Conservation (phyloP, 2,797 vertebrate genomes). For the Chrosomus eos region DNA sequence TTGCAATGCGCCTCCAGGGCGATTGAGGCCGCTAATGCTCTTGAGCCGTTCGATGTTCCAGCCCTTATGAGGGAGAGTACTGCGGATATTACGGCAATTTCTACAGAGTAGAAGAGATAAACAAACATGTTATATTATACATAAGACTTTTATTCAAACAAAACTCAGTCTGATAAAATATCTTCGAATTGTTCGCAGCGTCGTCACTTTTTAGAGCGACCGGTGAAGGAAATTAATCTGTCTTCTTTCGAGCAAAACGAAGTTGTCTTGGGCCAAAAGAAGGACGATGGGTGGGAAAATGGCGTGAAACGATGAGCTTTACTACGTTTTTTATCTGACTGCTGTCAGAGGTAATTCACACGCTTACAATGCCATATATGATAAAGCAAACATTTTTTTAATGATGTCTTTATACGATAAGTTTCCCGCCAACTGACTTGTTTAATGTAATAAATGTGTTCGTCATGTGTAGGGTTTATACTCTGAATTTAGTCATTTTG, state of each 20-base stretch:
- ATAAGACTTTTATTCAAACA: not conserved
- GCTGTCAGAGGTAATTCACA: slow-evolving; percentile 39
- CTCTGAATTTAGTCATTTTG: not conserved
- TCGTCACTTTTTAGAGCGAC: not conserved
- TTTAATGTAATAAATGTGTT: slow-evolving; percentile 3
- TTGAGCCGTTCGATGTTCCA: not conserved
- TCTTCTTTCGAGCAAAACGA: slow-evolving; percentile 41
- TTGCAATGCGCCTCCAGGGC: slow-evolving; percentile 12
- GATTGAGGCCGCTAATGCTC: slow-evolving; percentile 49
- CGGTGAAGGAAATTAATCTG: not conserved
- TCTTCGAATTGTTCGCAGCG: not conserved
- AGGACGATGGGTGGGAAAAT: slow-evolving; percentile 68
- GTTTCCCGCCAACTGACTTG: not conserved
- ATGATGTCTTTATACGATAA: not conserved
- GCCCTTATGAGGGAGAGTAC: slow-evolving; percentile 49
- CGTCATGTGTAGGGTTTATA: not conserved
- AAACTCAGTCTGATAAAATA: not conserved
- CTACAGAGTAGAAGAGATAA: slow-evolving; percentile 67
- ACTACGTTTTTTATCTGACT: slow-evolving; percentile 12
- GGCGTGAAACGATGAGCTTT: slow-evolving; percentile 63
- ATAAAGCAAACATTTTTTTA: not conserved
- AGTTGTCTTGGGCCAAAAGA: slow-evolving; percentile 56
- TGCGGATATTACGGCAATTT: slow-evolving; percentile 52
- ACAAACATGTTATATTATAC: slow-evolving; percentile 67
- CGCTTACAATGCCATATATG: not conserved